phyloP scores from a whole-genome alignment of 2,888 invertebrate species.

The Notocelia uddmanniana region DNA sequence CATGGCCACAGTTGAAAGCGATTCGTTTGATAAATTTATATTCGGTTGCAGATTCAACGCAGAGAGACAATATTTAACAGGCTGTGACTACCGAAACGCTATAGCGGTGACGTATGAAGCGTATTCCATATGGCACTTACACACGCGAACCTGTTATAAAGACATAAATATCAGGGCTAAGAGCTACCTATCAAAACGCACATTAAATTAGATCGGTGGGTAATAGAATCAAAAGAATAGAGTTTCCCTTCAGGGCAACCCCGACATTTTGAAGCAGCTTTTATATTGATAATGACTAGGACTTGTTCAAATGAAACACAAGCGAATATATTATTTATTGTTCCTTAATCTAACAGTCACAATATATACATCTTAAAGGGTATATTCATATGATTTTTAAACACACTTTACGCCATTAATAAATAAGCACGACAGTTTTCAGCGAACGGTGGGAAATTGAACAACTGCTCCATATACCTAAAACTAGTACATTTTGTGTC shows the following conservation, averaged over 20 bases:
- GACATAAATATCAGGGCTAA: slow-evolving; percentile 69
- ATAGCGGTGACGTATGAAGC: slow-evolving; percentile 67
- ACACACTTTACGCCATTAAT: slow-evolving; percentile 38
- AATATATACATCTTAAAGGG: neutral
- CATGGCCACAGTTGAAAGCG: slow-evolving; percentile 21
- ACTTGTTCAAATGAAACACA: slow-evolving; percentile 50
- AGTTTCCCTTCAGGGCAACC: slow-evolving; percentile 17
- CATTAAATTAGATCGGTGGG: slow-evolving; percentile 67
- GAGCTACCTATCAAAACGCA: slow-evolving; percentile 58
- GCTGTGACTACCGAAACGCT: slow-evolving; percentile 38
- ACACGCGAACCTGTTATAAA: slow-evolving; percentile 80
- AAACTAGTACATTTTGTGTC: slow-evolving; percentile 57
- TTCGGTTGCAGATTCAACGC: slow-evolving; percentile 42
- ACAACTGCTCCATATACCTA: slow-evolving; percentile 63
- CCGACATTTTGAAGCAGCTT: slow-evolving; percentile 17
- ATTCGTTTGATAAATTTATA: slow-evolving; percentile 18
- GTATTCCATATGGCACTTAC: slow-evolving; percentile 64
- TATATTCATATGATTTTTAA: neutral
- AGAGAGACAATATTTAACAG: slow-evolving; percentile 27
- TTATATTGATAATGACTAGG: slow-evolving; percentile 16
- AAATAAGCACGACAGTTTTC: slow-evolving; percentile 3
- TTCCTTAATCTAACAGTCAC: slow-evolving; percentile 13
- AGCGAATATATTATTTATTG: slow-evolving; percentile 49
- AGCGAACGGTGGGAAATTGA: slow-evolving; percentile 60
- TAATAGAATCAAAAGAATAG: slow-evolving; percentile 41